Percentiles rank a stretch among this genome's conserved stretches.
These are phyloP conservation scores for Calephelis perditalis DNA, from an alignment of 2,888 invertebrate genomes.

Conservation along the genomic window DNA sequence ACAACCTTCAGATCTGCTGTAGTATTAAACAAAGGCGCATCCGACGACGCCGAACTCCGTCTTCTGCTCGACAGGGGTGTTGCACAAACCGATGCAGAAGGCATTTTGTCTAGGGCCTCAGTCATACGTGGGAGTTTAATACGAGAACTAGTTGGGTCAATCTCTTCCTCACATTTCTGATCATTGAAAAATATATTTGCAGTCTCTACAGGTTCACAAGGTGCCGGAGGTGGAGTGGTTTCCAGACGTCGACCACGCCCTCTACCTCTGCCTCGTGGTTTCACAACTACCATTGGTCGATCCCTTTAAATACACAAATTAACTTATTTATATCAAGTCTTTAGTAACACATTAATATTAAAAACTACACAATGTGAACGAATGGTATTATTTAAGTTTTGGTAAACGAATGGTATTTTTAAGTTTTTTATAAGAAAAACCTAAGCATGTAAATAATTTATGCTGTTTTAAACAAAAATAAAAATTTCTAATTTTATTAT, in stretches of 20 bases:
- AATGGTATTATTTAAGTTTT: too few species aligned
- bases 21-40: conserved; percentile 39
- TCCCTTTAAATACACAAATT: conserved; percentile 45
- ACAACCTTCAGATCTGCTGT: conserved; percentile 42
- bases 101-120: conserved; percentile 64
- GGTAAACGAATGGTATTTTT: too few species aligned
- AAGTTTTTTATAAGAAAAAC: too few species aligned
- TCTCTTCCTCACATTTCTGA: conserved; percentile 36
- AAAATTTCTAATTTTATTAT: too few species aligned
- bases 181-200: conserved; percentile 37
- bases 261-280: conserved; percentile 58
- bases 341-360: not conserved
- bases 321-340: not conserved
- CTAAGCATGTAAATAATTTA: too few species aligned
- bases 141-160: conserved; percentile 66
- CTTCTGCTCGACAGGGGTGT: conserved; percentile 58
- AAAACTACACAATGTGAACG: not conserved
- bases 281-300: conserved; percentile 54
- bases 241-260: conserved; percentile 50
- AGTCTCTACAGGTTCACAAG: conserved; percentile 35
- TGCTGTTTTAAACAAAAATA: too few species aligned
- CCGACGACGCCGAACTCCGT: conserved; percentile 39
- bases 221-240: conserved; percentile 33
- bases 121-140: conserved; percentile 70
- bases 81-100: conserved; percentile 40